Evolutionary conservation across 1,140 invertebrate genomes (phyloP).

Genomic region (Dufourea novaeangliae): DNA sequence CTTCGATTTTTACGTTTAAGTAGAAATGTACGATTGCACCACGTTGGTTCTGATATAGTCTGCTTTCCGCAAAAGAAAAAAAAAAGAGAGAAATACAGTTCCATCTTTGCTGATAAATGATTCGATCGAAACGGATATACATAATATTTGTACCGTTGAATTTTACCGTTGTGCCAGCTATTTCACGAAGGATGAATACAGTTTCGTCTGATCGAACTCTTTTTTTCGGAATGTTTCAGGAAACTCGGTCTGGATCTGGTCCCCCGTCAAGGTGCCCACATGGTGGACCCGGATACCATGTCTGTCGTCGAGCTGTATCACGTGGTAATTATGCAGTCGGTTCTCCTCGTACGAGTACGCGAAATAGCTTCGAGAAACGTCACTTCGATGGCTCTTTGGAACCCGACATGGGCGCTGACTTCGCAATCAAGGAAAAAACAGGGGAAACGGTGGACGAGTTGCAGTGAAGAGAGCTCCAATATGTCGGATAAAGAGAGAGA

Average conservation of each 20-base stretch:
- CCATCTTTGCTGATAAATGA: not conserved
- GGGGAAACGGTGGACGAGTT: not conserved
- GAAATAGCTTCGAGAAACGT: not conserved
- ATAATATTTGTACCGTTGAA: not conserved
- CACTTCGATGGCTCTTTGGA: not conserved
- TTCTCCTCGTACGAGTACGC: not conserved
- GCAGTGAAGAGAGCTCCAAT: not conserved
- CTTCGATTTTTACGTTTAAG: not conserved
- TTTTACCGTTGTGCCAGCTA: too few species aligned
- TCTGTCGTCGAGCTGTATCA: slow-evolving; percentile 94
- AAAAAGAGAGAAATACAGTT: too few species aligned
- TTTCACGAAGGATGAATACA: too few species aligned
- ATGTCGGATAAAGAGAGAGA: not conserved
- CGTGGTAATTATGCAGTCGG: slow-evolving; percentile 82
- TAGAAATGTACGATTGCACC: not conserved
- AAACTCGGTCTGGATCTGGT: slow-evolving; percentile 96
- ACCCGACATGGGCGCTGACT: not conserved
- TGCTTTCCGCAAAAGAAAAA: slow-evolving; percentile 3
- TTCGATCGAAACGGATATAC: not conserved
- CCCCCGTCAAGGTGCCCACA: slow-evolving; percentile 91
- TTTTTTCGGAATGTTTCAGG: slow-evolving; percentile 84
- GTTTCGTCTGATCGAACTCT: slow-evolving; percentile 22
- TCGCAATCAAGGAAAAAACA: not conserved
- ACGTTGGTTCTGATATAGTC: not conserved
- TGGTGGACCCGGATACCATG: slow-evolving; percentile 93